phyloP scores from a whole-genome alignment of 2,113 vertebrate species.

The Formicarius rufipectus region DNA sequence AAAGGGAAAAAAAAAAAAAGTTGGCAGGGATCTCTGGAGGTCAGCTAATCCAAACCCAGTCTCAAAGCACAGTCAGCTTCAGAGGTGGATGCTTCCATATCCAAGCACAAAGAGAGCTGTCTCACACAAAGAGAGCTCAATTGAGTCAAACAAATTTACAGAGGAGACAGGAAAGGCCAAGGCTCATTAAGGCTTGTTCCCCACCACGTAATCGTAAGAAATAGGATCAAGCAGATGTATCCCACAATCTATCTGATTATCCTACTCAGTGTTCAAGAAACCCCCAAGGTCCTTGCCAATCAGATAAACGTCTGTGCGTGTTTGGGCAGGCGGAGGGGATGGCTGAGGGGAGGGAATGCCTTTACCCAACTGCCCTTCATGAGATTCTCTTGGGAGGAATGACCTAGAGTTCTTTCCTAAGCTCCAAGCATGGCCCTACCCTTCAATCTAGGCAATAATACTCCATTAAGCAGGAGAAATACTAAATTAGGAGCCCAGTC shows the following conservation, averaged over 20 bases:
- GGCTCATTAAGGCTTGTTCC: constrained; percentile 57
- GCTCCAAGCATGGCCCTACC: background rate
- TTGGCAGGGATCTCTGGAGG: constrained; percentile 48
- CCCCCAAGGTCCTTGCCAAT: constrained; percentile 46
- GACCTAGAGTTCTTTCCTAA: background rate
- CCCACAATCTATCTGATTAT: constrained; percentile 61
- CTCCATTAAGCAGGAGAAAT: background rate
- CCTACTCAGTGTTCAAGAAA: constrained; percentile 40
- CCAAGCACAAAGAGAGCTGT: constrained; percentile 6
- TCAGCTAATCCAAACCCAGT: constrained; percentile 43
- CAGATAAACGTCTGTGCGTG: background rate
- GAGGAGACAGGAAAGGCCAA: constrained; percentile 55
- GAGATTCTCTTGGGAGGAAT: background rate
- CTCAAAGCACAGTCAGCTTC: constrained; percentile 58
- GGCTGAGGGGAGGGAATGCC: background rate
- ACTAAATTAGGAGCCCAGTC: background rate
- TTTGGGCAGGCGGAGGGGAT: background rate
- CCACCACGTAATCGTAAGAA: constrained; percentile 38
- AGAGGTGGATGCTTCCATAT: constrained; percentile 51
- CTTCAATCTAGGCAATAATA: background rate
- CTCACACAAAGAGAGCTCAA: constrained; percentile 12
- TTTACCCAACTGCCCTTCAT: background rate
- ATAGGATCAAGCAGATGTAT: constrained; percentile 62
- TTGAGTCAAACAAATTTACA: constrained; percentile 49
- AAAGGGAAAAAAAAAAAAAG: background rate